Evolutionary conservation across 37 sponge, comb jelly and placozoan genomes (phyloP).

Genomic region (Aphrocallistes beatrix): DNA sequence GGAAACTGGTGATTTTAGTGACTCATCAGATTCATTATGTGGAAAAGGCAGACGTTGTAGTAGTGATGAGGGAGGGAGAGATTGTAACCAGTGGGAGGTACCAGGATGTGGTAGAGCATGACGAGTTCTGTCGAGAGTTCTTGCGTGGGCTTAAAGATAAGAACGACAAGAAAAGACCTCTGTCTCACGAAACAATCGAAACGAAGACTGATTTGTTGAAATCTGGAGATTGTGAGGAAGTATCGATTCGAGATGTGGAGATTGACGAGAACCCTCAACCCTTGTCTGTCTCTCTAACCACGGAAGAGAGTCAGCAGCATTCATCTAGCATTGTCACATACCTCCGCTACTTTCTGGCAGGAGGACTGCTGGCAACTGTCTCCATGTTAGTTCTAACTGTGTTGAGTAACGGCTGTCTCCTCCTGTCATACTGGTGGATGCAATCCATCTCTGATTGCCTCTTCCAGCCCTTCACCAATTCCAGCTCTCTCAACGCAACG

Average conservation of each 20-base stretch:
- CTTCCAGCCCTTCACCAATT: neutral
- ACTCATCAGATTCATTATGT: neutral
- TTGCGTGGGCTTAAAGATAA: neutral
- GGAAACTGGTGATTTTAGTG: neutral
- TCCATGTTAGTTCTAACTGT: neutral
- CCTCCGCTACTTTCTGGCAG: neutral
- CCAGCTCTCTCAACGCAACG: neutral
- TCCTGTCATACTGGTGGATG: constrained; percentile 2
- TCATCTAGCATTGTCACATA: neutral
- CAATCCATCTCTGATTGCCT: neutral
- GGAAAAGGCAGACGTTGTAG: neutral
- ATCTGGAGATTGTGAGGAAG: neutral
- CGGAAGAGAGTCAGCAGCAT: neutral
- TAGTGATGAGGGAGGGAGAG: neutral
- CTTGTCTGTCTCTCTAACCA: neutral
- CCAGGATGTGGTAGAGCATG: neutral
- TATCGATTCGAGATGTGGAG: neutral
- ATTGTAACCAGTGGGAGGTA: neutral
- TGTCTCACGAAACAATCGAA: neutral
- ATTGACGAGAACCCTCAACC: neutral
- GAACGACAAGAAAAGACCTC: neutral
- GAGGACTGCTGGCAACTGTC: neutral
- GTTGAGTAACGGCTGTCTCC: neutral
- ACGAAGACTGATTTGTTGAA: neutral
- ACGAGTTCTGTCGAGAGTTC: neutral